Evolutionary conservation across 1,140 invertebrate genomes (phyloP).

Genomic region (Gonioctena quinquepunctata): DNA sequence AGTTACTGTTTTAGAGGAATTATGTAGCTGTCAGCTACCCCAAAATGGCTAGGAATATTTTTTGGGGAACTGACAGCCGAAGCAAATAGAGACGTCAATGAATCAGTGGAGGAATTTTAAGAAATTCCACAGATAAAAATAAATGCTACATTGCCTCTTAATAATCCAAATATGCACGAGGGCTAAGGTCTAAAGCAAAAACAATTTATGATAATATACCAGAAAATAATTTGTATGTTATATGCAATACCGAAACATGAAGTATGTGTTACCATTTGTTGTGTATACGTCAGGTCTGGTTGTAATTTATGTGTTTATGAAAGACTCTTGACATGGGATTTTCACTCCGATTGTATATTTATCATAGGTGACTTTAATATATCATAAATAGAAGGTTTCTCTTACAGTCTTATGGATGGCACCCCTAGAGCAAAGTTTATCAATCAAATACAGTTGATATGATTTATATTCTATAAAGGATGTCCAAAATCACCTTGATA

Average conservation of each 20-base stretch:
- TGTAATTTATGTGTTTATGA: neutral
- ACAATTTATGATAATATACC: no score
- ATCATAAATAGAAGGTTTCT: neutral
- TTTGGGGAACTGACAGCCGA: no score
- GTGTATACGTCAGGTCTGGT: neutral
- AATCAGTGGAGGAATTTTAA: no score
- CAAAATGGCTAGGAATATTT: no score
- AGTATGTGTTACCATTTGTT: neutral
- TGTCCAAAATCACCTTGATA: neutral
- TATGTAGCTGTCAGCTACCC: no score
- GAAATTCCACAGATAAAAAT: no score
- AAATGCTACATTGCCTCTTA: no score
- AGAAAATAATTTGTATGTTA: neutral
- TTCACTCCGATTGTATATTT: neutral
- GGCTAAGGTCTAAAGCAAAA: neutral
- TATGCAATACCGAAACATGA: neutral
- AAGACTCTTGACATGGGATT: neutral
- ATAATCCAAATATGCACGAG: no score
- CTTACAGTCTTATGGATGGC: neutral
- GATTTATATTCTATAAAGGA: neutral
- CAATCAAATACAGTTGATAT: neutral
- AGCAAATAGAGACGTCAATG: no score
- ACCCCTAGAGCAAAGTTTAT: neutral
- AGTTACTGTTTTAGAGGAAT: no score
- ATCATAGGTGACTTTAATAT: neutral